Evolutionary conservation across 2,797 vertebrate species (phyloP).

Genomic region (Ctenosaura bakeri): DNA sequence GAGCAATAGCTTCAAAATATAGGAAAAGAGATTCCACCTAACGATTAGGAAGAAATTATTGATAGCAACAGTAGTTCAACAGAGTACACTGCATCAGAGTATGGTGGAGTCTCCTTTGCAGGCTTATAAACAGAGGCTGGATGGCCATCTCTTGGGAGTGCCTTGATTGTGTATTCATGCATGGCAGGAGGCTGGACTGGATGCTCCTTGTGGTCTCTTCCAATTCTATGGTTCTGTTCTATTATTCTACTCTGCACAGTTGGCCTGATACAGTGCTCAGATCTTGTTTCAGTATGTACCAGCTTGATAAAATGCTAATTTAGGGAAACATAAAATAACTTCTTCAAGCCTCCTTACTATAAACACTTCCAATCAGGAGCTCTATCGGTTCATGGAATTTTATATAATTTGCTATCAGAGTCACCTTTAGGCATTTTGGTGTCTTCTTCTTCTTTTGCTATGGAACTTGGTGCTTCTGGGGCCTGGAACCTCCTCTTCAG

Average conservation of each 20-base stretch:
- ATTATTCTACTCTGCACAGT: background rate
- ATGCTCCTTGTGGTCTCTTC: too few species aligned
- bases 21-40: too few species aligned
- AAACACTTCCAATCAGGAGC: background rate
- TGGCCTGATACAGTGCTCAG: background rate
- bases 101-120: too few species aligned
- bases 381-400: background rate
- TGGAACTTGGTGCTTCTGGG: background rate
- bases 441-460: background rate
- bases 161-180: too few species aligned
- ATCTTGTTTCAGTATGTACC: background rate
- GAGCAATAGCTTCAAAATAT: too few species aligned
- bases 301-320: background rate
- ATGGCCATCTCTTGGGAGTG: too few species aligned
- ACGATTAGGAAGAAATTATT: too few species aligned
- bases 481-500: background rate
- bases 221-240: too few species aligned
- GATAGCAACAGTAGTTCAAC: too few species aligned
- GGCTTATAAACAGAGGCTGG: too few species aligned
- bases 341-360: background rate
- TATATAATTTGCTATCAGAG: background rate
- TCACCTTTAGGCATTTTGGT: background rate
- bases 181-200: too few species aligned
- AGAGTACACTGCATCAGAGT: too few species aligned
- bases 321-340: background rate